These are phyloP conservation scores for Chaitophorus viminalis DNA, from an alignment of 2,888 invertebrate genomes.

Conservation along the genomic window DNA sequence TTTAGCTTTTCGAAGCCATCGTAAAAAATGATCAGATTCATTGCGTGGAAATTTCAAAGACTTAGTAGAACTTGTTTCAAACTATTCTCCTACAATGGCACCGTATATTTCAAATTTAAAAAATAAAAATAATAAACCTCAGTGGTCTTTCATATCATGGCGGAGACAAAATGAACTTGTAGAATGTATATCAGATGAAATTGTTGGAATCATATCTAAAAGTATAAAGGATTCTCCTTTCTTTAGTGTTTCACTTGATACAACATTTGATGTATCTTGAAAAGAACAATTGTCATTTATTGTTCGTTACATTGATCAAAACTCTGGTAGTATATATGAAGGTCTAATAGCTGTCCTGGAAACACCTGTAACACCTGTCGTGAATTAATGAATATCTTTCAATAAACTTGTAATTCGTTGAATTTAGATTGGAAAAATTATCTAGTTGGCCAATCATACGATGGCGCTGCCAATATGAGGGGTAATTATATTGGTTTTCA, in stretches of 20 bases:
- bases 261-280: conserved; percentile 7
- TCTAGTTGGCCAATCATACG: conserved; percentile 30
- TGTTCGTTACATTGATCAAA: not conserved
- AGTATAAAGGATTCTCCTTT: too few species aligned
- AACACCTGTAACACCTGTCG: conserved; percentile 1
- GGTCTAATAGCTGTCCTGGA: conserved; percentile 4
- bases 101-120: conserved; percentile 5
- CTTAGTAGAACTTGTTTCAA: conserved; percentile 1
- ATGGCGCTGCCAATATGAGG: conserved; percentile 25
- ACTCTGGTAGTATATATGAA: conserved; percentile 11
- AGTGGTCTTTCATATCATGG: not conserved
- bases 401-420: not conserved
- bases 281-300: not conserved
- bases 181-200: not conserved
- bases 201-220: not conserved
- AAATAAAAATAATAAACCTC: conserved; percentile 5
- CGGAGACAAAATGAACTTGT: not conserved
- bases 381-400: conserved; percentile 1
- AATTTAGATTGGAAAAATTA: conserved; percentile 32
- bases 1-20: not conserved
- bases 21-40: conserved; percentile 4
- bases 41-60: conserved; percentile 19
- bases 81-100: conserved; percentile 21
- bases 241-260: conserved; percentile 17
- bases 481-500: conserved; percentile 12